A percentile compares a stretch with the other conserved stretches of the same genome.
phyloP scores from a whole-genome alignment of 2,888 invertebrate genomes.

The Watsonalla cultraria region DNA sequence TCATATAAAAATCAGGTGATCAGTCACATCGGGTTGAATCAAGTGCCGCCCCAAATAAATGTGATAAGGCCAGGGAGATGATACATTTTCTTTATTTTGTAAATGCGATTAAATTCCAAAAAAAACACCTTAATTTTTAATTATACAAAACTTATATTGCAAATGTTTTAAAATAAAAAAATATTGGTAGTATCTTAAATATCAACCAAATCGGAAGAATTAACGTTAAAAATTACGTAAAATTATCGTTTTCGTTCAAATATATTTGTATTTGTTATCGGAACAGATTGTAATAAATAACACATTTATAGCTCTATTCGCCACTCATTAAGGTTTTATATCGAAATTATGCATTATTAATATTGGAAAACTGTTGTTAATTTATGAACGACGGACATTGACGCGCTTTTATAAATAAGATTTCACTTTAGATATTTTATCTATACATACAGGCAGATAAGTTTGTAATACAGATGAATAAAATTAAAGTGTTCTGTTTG shows the following conservation, averaged over 20 bases:
- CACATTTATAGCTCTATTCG: slow-evolving; percentile 68
- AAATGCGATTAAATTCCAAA: too few relatives aligned
- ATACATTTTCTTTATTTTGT: too few relatives aligned
- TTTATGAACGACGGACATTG: slow-evolving; percentile 48
- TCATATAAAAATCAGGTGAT: too few relatives aligned
- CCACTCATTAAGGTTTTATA: slow-evolving; percentile 72
- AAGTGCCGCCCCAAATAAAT: too few relatives aligned
- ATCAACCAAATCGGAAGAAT: neutral
- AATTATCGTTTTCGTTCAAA: slow-evolving; percentile 51
- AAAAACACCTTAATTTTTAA: too few relatives aligned
- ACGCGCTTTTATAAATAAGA: slow-evolving; percentile 34
- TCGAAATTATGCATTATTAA: slow-evolving; percentile 70
- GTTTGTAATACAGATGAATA: too few relatives aligned
- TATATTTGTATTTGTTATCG: slow-evolving; percentile 50
- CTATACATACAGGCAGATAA: slow-evolving; percentile 2
- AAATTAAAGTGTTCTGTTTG: too few relatives aligned
- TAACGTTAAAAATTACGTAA: slow-evolving; percentile 45
- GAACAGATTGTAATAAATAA: slow-evolving; percentile 49
- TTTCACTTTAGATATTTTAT: slow-evolving; percentile 23
- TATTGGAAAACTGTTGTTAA: slow-evolving; percentile 64
- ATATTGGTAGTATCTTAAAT: too few relatives aligned
- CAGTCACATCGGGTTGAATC: too few relatives aligned
- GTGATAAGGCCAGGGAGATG: too few relatives aligned
- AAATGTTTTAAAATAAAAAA: too few relatives aligned
- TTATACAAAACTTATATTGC: too few relatives aligned